These are phyloP conservation scores for Acanthopleura granulata DNA, from an alignment of 2,888 invertebrate species.

Conservation along the genomic window DNA sequence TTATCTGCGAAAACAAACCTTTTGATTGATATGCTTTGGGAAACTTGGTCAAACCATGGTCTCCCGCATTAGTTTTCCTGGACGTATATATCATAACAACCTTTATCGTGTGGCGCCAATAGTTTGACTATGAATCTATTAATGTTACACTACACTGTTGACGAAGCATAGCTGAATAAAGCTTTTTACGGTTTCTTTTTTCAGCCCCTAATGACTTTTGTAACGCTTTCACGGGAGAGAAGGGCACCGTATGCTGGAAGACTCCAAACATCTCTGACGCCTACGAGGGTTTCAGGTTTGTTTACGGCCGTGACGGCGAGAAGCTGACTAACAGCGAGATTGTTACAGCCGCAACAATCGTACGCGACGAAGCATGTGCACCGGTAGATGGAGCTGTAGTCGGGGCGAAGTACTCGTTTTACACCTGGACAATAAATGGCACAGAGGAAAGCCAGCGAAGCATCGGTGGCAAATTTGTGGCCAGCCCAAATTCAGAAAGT, in stretches of 20 bases:
- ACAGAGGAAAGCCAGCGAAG: conserved; percentile 14
- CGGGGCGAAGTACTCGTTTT: not conserved
- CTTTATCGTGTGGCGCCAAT: too few species aligned
- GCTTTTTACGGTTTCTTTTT: not conserved
- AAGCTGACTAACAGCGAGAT: too few species aligned
- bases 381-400: not conserved
- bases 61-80: too few species aligned
- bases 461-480: not conserved
- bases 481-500: not conserved
- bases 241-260: conserved; percentile 15
- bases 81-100: too few species aligned
- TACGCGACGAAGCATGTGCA: conserved; percentile 8
- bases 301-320: not conserved
- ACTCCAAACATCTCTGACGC: not conserved
- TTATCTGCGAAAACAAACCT: too few species aligned
- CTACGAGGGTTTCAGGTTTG: not conserved
- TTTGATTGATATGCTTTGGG: too few species aligned
- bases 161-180: too few species aligned
- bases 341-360: not conserved
- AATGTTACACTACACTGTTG: too few species aligned
- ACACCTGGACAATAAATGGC: not conserved
- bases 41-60: too few species aligned
- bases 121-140: too few species aligned
- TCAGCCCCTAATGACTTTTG: conserved; percentile 14
- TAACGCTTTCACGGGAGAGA: not conserved